Evolutionary conservation across 2,888 invertebrate species (phyloP), one percentile per base, ranked within the genome.

Genomic region (Sarcophaga subvicina): DNA sequence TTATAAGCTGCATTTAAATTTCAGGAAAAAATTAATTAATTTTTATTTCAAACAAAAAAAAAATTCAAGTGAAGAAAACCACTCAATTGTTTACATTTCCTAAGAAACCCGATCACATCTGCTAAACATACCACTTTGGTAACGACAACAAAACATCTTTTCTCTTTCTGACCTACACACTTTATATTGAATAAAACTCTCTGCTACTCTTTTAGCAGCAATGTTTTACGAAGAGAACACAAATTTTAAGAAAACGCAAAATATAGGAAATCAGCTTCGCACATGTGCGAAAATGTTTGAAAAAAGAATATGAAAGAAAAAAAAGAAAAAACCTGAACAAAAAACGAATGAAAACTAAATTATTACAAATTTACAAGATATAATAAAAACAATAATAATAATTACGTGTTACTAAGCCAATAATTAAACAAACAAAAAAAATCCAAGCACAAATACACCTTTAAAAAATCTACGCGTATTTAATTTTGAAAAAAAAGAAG

Each of bases 201-300:
- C 62, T 62, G n/a, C 22, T 62, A 5, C 22, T 67, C n/a, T n/a
- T 37, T 66, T 22, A 37, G n/a, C 45, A 8, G 6, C 45, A 62
- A 8, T 17, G 11, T 45, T 45, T 67, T 67, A 17, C 4, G 6
- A 70, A 62, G 22, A 20, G 22, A 20, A 62, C 62, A 27, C 47
- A 45, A 37, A 63, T 72, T 54, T 17, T 66, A 79, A 64, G 67
- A 69, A 71, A 69, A 67, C 17, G 45, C 14, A 63, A 78, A 72
- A 64, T 27, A 45, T 25, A 59, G 11, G 45, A 72, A 77, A 60
- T 25, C 62, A 71, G 62, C 69, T 59, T 75, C 70, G 88, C 88
- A 88, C 88, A 88, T 87, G 88, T 88, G 85, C 83, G 85, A 81
- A 83, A 76, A 84, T 66, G 62, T 54, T 77, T 14, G 54, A 17